A percentile compares a stretch with the other conserved stretches of the same genome.
Evolutionary conservation across 1,140 invertebrate genomes (phyloP).

Genomic region (Pararge aegeria): DNA sequence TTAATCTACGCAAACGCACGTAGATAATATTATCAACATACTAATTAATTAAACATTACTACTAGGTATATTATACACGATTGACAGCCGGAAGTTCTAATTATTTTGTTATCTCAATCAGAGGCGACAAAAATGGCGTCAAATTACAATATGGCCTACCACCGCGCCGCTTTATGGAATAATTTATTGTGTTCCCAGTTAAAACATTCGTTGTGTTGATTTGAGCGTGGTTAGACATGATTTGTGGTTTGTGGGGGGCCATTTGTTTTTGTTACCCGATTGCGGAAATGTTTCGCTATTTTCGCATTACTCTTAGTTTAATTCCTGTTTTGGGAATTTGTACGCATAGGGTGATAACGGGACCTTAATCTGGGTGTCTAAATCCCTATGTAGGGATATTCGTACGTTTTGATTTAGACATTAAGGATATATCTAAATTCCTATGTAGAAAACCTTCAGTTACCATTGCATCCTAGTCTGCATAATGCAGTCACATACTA

Average conservation of each 20-base stretch:
- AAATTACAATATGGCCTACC: conserved; percentile 18
- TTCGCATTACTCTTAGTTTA: not conserved
- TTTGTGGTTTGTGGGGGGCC: conserved; percentile 6
- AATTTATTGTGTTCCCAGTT: conserved; percentile 13
- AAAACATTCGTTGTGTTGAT: conserved; percentile 10
- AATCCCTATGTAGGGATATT: too few species aligned
- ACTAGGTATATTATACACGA: not conserved
- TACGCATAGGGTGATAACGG: too few species aligned
- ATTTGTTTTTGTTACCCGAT: not conserved
- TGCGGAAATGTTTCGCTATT: not conserved
- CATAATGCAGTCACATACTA: too few species aligned
- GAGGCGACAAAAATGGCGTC: conserved; percentile 20
- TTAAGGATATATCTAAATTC: too few species aligned
- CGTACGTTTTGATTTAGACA: too few species aligned
- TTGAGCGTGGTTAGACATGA: conserved; percentile 12
- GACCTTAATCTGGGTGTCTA: too few species aligned
- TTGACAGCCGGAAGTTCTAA: conserved; percentile 20
- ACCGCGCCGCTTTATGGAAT: conserved; percentile 5
- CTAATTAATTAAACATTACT: too few species aligned
- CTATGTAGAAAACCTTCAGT: too few species aligned
- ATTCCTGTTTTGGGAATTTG: not conserved
- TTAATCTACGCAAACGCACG: too few species aligned
- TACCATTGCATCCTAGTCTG: too few species aligned
- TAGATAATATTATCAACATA: too few species aligned
- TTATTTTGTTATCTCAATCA: conserved; percentile 18